phyloP scores from a whole-genome alignment of 2,113 vertebrate genomes.

The Amia ocellicauda region DNA sequence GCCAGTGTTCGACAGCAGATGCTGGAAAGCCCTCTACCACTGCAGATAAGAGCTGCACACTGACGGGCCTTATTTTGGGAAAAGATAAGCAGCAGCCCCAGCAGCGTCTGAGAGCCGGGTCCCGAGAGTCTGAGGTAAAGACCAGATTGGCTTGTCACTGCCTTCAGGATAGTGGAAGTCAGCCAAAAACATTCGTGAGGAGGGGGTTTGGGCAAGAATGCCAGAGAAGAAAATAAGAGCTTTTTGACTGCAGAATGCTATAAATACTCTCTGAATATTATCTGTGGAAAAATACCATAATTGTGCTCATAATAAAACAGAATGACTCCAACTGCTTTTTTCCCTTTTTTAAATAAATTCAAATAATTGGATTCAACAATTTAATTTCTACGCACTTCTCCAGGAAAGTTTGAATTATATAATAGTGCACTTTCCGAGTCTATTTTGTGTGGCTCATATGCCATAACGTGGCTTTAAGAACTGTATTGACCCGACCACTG shows the following conservation, averaged over 20 bases:
- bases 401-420: too few species aligned
- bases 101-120: slow-evolving; percentile 25
- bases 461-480: too few species aligned
- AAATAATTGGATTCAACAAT: too few species aligned
- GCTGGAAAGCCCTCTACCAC: slow-evolving; percentile 29
- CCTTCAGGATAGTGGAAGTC: slow-evolving; percentile 19
- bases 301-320: slow-evolving; percentile 4
- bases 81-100: slow-evolving; percentile 47
- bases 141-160: slow-evolving; percentile 33
- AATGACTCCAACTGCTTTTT: too few species aligned
- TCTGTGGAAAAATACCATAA: slow-evolving; percentile 11
- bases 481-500: too few species aligned
- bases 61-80: slow-evolving; percentile 46
- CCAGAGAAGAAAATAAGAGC: neutral
- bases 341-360: too few species aligned
- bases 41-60: slow-evolving; percentile 42
- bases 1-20: slow-evolving; percentile 19
- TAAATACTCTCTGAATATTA: neutral
- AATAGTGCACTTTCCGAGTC: too few species aligned
- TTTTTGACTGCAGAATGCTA: neutral
- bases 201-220: neutral
- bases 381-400: too few species aligned
- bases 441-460: too few species aligned
- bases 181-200: neutral
- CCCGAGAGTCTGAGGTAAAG: slow-evolving; percentile 20